Base-by-base conservation (phyloP, 2,113 vertebrate species). In the Hippolais icterina region DNA sequence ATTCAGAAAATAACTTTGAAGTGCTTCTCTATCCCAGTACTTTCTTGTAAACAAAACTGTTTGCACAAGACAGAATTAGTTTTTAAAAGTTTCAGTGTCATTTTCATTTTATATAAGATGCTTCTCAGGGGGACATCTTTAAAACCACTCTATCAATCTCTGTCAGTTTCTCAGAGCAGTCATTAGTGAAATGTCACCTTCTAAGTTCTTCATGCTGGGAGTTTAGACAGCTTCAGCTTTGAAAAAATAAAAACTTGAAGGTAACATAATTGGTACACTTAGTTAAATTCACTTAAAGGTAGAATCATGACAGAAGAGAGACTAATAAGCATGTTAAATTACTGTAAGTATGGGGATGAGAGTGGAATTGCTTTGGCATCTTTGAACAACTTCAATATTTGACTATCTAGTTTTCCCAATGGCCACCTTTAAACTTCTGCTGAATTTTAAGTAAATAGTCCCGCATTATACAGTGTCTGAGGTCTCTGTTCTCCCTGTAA, bases 141-240 rank as follows among this genome's bases (percentile, higher is more conserved):
- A 86, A 96, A 96, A 80, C 77, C 82, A 92, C 87, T 92, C 61
- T 89, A 97, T 98, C 97, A 94, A 96, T 98, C 97, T 98, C 88
- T 97, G 98, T 97, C 97, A 97, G 87, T 96, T 96, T 97, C 93
- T 91, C 96, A 76, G 69, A 93, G 71, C 61, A 97, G 93, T 84
- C 96, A 97, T 98, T 98, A 98, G 96, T 95, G 84, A 97, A 98
- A 98, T 98, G 97, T 98, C 97, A 98, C 97, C 97, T 98, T 98
- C 95, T 39, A 79, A 95, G 57, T 70, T 96, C 77, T 87, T 97
- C 90, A 88, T 20, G 59, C 89, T 86, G 89, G 56, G 86, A 97
- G 44, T 92, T 93, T 71, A 95, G 76, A 82, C 87, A 95, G 83
- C 68, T 93, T 96, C 81, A 83, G 72, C 39, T 84, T 90, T 96